phyloP scores from a whole-genome alignment of 2,113 vertebrate species.

The Tupaia chinensis region DNA sequence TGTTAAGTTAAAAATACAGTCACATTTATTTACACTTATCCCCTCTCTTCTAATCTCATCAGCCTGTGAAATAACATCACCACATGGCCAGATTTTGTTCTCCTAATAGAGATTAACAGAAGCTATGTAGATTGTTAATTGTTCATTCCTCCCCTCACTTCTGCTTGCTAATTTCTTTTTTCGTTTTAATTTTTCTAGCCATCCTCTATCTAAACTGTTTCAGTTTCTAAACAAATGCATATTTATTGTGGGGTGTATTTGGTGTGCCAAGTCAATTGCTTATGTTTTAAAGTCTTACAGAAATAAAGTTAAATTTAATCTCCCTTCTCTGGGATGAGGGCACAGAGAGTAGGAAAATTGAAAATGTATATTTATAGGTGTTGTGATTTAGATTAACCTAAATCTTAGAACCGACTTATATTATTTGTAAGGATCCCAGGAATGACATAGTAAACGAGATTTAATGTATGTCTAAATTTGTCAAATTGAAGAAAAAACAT shows the following conservation, averaged over 20 bases:
- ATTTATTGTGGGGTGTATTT: conserved; percentile 32
- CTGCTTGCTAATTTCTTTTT: conserved; percentile 43
- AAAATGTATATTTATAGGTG: conserved; percentile 1
- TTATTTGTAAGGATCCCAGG: background rate
- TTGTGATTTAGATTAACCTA: conserved; percentile 51
- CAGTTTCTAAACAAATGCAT: conserved; percentile 52
- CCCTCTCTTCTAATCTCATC: conserved; percentile 20
- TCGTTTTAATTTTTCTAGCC: conserved; percentile 61
- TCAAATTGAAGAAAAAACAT: conserved; percentile 11
- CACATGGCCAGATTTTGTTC: background rate
- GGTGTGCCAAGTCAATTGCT: conserved; percentile 43
- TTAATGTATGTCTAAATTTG: conserved; percentile 35
- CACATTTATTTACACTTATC: conserved; percentile 51
- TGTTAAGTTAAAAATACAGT: conserved; percentile 52
- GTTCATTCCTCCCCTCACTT: conserved; percentile 39
- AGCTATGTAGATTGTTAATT: conserved; percentile 34
- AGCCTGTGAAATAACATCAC: background rate
- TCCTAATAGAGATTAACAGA: background rate
- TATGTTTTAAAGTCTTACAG: conserved; percentile 47
- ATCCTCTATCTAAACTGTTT: conserved; percentile 31
- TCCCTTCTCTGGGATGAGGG: background rate
- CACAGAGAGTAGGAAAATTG: background rate
- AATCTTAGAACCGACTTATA: conserved; percentile 5
- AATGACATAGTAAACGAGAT: background rate
- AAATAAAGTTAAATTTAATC: conserved; percentile 56